Evolutionary conservation across 2,888 invertebrate genomes (phyloP).

Genomic region (Rhagonycha fulva): DNA sequence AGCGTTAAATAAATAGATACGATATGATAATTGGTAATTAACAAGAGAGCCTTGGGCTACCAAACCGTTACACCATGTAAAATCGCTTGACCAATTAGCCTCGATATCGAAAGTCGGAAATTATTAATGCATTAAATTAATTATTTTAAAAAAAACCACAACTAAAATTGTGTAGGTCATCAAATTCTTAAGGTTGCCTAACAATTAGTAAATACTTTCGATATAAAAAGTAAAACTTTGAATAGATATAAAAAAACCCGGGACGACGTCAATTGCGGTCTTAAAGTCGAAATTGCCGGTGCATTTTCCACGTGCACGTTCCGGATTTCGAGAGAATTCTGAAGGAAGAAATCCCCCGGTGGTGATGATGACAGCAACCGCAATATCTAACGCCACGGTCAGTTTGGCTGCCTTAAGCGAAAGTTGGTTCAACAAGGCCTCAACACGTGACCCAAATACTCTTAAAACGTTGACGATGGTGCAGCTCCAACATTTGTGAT

Average conservation of each 20-base stretch:
- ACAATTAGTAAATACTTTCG: background rate
- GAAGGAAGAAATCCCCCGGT: background rate
- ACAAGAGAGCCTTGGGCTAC: background rate
- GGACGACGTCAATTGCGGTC: background rate
- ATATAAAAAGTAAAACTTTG: background rate
- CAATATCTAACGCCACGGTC: slow-evolving; percentile 10
- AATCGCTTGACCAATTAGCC: slow-evolving; percentile 1
- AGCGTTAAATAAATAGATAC: background rate
- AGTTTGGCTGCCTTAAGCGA: slow-evolving; percentile 20
- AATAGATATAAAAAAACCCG: background rate
- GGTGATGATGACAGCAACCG: background rate
- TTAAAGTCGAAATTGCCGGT: background rate
- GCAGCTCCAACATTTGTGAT: slow-evolving; percentile 35
- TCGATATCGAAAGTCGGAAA: slow-evolving; percentile 9
- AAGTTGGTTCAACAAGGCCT: slow-evolving; percentile 39
- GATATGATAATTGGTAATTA: background rate
- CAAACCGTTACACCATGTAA: background rate
- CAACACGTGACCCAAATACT: slow-evolving; percentile 39
- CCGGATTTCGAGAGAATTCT: background rate
- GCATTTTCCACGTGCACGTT: background rate
- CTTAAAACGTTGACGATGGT: slow-evolving; percentile 30
- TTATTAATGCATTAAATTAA: slow-evolving; percentile 3
- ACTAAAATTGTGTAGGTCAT: background rate
- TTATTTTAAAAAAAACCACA: background rate
- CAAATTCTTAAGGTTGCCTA: background rate